phyloP scores from a whole-genome alignment of 1,140 invertebrate species.

The Melanaphis sacchari region DNA sequence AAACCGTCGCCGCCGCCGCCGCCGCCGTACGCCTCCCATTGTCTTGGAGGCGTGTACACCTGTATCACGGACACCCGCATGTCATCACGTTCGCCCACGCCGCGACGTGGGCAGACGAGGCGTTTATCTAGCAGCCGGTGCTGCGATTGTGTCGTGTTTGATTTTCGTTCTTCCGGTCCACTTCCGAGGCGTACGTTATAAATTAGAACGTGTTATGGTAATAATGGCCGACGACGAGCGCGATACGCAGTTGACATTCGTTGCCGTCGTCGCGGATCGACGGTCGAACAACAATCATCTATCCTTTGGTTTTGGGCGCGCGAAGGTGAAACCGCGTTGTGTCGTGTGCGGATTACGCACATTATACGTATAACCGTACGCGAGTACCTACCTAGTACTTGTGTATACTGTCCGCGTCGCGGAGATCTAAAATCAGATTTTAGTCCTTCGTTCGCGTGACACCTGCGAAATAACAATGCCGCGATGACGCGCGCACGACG shows the following conservation, averaged over 20 bases:
- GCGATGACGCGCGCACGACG: neutral
- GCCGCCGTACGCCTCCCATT: neutral
- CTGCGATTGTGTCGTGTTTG: too few species aligned
- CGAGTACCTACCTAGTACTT: too few species aligned
- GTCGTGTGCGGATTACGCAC: too few species aligned
- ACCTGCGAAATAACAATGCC: neutral
- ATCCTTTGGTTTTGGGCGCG: too few species aligned
- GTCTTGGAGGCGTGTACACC: too few species aligned
- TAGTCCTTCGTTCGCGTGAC: neutral
- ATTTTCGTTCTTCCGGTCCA: neutral
- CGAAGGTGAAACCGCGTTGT: too few species aligned
- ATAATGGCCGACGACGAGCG: neutral
- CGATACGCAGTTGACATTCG: neutral
- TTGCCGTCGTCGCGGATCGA: neutral
- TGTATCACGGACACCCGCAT: conserved; percentile 41
- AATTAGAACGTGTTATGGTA: conserved; percentile 11
- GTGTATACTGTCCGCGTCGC: neutral
- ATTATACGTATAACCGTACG: too few species aligned
- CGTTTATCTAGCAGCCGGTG: too few species aligned
- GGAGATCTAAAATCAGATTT: neutral
- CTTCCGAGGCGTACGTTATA: neutral
- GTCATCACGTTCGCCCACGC: too few species aligned
- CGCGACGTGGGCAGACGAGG: neutral
- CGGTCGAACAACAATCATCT: neutral
- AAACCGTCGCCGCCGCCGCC: too few species aligned